Evolutionary conservation across 2,888 invertebrate genomes (phyloP).

Genomic region (Tenodera sinensis): DNA sequence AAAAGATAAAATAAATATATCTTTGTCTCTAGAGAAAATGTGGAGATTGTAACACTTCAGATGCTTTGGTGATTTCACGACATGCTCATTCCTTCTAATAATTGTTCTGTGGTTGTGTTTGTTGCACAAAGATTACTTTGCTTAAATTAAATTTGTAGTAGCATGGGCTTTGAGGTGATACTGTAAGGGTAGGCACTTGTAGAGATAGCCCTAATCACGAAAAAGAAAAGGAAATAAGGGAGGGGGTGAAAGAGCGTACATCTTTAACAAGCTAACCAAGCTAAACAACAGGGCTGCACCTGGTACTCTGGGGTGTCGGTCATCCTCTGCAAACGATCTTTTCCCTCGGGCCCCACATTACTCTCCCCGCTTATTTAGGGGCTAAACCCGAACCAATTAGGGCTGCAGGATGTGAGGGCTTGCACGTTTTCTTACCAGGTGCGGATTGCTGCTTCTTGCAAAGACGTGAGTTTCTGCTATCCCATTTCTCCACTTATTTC

Average conservation of each 20-base stretch:
- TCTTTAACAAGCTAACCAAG: not conserved
- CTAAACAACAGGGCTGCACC: not conserved
- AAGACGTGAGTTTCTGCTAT: not conserved
- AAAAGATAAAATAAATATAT: too few relatives aligned
- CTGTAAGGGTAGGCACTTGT: not conserved
- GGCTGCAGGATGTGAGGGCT: not conserved
- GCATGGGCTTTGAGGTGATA: too few relatives aligned
- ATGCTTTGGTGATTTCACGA: too few relatives aligned
- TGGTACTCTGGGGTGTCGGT: not conserved
- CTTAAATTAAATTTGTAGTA: too few relatives aligned
- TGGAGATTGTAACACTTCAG: too few relatives aligned
- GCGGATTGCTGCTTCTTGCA: not conserved
- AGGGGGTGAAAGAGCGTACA: not conserved
- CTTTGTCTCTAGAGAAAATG: too few relatives aligned
- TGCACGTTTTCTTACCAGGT: not conserved
- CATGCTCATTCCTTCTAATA: too few relatives aligned
- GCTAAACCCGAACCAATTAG: slow-evolving; percentile 28
- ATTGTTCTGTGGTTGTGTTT: too few relatives aligned
- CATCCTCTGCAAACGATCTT: not conserved
- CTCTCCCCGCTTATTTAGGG: slow-evolving; percentile 26
- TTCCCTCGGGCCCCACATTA: slow-evolving; percentile 22
- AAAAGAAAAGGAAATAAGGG: not conserved
- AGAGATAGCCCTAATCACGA: not conserved
- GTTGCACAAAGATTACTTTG: too few relatives aligned
- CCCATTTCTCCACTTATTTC: too few relatives aligned